These are phyloP conservation scores for Xiphophorus birchmanni DNA, from an alignment of 2,797 vertebrate species.

Conservation along the genomic window DNA sequence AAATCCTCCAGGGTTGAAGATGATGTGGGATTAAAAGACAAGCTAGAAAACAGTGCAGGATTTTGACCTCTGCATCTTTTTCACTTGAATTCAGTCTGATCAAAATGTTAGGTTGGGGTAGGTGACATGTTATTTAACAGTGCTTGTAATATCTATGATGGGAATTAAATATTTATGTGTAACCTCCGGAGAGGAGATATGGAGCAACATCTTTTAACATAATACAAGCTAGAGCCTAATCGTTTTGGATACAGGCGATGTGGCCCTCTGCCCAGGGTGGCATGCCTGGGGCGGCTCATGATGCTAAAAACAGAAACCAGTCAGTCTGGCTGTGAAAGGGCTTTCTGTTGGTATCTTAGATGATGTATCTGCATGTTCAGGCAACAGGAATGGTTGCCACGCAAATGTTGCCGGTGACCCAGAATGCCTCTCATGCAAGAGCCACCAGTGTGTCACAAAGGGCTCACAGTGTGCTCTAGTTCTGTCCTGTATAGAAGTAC, in stretches of 20 bases:
- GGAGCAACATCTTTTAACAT: not conserved
- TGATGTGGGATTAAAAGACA: not conserved
- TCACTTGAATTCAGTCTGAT: not conserved
- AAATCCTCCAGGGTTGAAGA: not conserved
- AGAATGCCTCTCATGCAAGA: not conserved
- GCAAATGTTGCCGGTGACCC: not conserved
- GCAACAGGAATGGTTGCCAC: not conserved
- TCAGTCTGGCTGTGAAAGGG: not conserved
- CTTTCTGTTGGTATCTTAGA: not conserved
- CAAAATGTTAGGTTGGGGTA: not conserved
- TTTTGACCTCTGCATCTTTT: not conserved
- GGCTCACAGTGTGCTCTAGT: not conserved
- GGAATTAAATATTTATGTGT: not conserved
- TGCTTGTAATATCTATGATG: not conserved
- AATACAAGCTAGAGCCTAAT: not conserved
- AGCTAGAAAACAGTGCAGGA: not conserved
- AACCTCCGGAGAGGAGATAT: not conserved
- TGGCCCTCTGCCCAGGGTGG: not conserved
- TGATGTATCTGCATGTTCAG: not conserved
- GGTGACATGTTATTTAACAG: not conserved
- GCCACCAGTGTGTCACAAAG: not conserved
- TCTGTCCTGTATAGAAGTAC: not conserved
- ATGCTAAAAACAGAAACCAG: not conserved
- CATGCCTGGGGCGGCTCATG: not conserved
- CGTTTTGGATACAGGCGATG: not conserved